Percentiles rank a stretch among this genome's conserved stretches.
Conservation (phyloP, 1,140 invertebrate genomes). For the Linepithema humile region DNA sequence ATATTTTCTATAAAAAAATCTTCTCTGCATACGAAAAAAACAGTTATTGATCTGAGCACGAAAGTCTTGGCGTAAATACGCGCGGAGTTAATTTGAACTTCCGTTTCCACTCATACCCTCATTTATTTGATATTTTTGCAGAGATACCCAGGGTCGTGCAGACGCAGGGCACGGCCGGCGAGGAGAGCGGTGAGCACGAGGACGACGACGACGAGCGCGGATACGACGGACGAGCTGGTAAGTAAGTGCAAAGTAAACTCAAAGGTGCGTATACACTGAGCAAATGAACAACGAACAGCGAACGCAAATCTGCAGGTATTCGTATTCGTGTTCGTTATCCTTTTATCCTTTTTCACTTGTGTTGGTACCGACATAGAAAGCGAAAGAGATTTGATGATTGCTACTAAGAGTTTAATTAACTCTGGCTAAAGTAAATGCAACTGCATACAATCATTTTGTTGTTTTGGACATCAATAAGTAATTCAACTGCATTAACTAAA, state of each 20-base stretch:
- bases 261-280: conserved; percentile 12
- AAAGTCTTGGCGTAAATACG: not conserved
- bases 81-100: conserved; percentile 33
- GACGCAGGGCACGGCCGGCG: conserved; percentile 86
- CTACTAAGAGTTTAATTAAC: not conserved
- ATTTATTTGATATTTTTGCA: conserved; percentile 77
- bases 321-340: not conserved
- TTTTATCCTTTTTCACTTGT: not conserved
- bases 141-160: conserved; percentile 86
- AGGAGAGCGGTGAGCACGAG: conserved; percentile 84
- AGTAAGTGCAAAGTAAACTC: conserved; percentile 76
- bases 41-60: not conserved
- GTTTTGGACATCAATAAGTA: too few relatives aligned
- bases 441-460: too few relatives aligned
- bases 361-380: not conserved
- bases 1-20: not conserved
- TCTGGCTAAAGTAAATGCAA: too few relatives aligned
- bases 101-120: not conserved
- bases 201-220: conserved; percentile 79
- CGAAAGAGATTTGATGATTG: not conserved
- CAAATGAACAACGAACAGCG: conserved; percentile 16
- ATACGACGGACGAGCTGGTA: conserved; percentile 82
- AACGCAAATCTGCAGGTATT: conserved; percentile 2
- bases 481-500: too few relatives aligned
- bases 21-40: not conserved